Conservation (phyloP, 2,888 invertebrate genomes). For the Chrysina gloriosa region DNA sequence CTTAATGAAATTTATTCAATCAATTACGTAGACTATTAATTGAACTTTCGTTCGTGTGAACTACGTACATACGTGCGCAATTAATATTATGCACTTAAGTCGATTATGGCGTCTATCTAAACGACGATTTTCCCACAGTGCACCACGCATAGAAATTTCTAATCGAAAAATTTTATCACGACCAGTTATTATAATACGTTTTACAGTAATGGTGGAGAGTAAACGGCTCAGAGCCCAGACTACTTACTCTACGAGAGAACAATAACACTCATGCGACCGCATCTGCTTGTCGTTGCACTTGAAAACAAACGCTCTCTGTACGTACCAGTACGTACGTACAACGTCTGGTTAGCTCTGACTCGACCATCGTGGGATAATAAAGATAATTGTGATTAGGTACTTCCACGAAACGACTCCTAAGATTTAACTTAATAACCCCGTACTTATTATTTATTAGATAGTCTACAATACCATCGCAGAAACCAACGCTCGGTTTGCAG, state of each 20-base stretch:
- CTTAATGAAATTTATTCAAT: neutral
- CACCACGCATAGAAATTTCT: neutral
- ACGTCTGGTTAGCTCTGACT: constrained; percentile 8
- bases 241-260: neutral
- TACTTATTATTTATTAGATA: too few relatives aligned
- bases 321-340: too few relatives aligned
- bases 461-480: too few relatives aligned
- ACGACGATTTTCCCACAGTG: neutral
- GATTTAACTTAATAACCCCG: neutral
- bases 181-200: neutral
- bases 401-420: neutral
- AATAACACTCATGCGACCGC: constrained; percentile 14
- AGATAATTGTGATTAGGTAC: constrained; percentile 27
- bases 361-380: constrained; percentile 30
- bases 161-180: neutral
- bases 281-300: constrained; percentile 16
- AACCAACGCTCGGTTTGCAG: too few relatives aligned
- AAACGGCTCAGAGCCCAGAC: neutral
- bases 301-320: neutral
- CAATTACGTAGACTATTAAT: neutral
- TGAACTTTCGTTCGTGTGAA: neutral
- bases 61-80: neutral
- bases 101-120: neutral
- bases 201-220: neutral
- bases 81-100: too few relatives aligned